Base-by-base conservation (phyloP, 2,113 vertebrate genomes). In the Cettia cetti region DNA sequence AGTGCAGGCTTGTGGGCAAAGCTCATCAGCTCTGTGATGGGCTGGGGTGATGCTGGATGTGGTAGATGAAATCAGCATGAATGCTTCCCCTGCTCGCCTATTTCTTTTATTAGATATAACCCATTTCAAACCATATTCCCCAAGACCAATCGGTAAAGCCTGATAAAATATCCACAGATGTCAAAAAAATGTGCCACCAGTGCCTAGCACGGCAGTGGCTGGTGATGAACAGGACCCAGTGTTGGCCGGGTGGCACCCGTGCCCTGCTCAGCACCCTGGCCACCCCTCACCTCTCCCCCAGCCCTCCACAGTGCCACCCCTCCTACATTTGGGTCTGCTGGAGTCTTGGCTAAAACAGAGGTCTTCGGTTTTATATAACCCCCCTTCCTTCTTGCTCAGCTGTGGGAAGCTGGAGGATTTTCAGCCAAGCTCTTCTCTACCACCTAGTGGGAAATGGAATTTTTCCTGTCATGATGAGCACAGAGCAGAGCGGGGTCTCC, bases 371-470 rank as follows among this genome's bases (percentile, higher is more conserved):
- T 65, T 49, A 13, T 6, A 11, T 1, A 28, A 30, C 2, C 4
- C 7, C 20, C 6, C 11, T 59, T 76, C 30, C 24, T 44, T 33
- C 16, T 17, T 5, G n/a, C 50, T 93, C 45, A 66, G 49, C 45
- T 69, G 39, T 16, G 57, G 83, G 42, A 82, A 59, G 33, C 8
- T 0, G 30, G 72, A 86, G n/a, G 59, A 60, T 66, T 84, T 90
- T 64, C 64, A 91, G 44, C 33, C 80, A 90, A 95, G 95, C 94
- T 96, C 95, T 69, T 82, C 91, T 84, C 95, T 87, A 95, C 96
- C 97, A 97, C 87, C 97, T 96, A 94, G 96, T 60, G 97, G 93
- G 59, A 92, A 90, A 81, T 2, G 15, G 27, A 54, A 10, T 69
- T 66, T 71, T 75, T 92, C 89, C 78, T 7, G 2, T 33, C 47